These are phyloP conservation scores for Calcarius lapponicus DNA, from an alignment of 2,797 vertebrate genomes.

Conservation along the genomic window DNA sequence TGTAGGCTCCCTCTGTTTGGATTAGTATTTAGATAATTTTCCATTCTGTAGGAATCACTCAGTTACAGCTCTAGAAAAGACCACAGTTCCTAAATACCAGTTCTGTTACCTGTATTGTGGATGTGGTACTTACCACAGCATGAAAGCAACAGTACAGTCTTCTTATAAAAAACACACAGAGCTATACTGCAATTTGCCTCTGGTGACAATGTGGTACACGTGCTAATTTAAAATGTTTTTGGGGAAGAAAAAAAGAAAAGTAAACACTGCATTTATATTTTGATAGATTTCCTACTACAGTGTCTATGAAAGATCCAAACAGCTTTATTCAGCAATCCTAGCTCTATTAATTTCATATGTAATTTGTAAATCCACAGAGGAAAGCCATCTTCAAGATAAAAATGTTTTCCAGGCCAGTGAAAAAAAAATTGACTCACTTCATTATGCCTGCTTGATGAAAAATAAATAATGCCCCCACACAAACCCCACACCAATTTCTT, in stretches of 20 bases:
- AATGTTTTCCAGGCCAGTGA: constrained; percentile 72
- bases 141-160: constrained; percentile 65
- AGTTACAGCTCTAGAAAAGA: constrained; percentile 47
- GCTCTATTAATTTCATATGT: constrained; percentile 67
- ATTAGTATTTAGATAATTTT: constrained; percentile 36
- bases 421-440: constrained; percentile 44
- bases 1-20: constrained; percentile 8
- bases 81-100: constrained; percentile 69
- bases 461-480: constrained; percentile 45
- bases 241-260: constrained; percentile 41
- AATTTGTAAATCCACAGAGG: constrained; percentile 72
- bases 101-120: constrained; percentile 68
- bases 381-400: constrained; percentile 72
- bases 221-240: constrained; percentile 66
- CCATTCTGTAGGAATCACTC: constrained; percentile 54
- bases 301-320: constrained; percentile 60
- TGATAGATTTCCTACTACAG: constrained; percentile 67
- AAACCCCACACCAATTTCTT: constrained; percentile 64
- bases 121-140: constrained; percentile 78
- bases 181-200: constrained; percentile 76
- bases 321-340: constrained; percentile 62
- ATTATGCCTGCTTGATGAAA: constrained; percentile 59
- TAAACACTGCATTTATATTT: constrained; percentile 55
- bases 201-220: constrained; percentile 49
- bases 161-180: constrained; percentile 73